Percentiles rank a stretch among this genome's conserved stretches.
phyloP scores from a whole-genome alignment of 2,888 invertebrate genomes.

The Hypercompe scribonia region DNA sequence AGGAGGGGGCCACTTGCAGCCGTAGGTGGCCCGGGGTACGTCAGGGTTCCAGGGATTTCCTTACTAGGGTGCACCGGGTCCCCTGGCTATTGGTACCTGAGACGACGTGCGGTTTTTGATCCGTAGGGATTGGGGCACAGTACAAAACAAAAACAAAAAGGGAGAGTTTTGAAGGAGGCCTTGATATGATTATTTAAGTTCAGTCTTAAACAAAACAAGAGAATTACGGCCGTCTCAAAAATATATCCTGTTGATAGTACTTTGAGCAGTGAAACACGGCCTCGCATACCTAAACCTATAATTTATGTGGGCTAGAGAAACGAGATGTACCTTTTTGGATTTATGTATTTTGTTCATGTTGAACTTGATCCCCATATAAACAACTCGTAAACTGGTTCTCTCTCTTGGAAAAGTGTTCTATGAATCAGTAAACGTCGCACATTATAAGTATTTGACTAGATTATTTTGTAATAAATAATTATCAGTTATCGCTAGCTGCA shows the following conservation, averaged over 20 bases:
- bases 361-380: background rate
- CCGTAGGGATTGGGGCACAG: no score
- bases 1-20: no score
- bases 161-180: background rate
- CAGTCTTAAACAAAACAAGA: background rate
- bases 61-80: no score
- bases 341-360: background rate
- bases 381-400: background rate
- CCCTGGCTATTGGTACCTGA: no score
- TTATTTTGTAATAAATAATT: no score
- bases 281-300: background rate
- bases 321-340: slow-evolving; percentile 2
- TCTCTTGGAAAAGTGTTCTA: background rate
- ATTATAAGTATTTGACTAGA: background rate
- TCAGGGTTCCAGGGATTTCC: no score
- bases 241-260: background rate
- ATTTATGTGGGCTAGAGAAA: background rate
- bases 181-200: background rate
- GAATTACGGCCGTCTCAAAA: background rate
- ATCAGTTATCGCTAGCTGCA: no score
- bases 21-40: no score
- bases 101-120: no score
- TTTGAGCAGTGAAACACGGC: background rate
- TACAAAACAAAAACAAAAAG: background rate
- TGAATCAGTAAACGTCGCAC: background rate